Evolutionary conservation across 2,113 vertebrate genomes (phyloP).

Genomic region (Callospermophilus lateralis): DNA sequence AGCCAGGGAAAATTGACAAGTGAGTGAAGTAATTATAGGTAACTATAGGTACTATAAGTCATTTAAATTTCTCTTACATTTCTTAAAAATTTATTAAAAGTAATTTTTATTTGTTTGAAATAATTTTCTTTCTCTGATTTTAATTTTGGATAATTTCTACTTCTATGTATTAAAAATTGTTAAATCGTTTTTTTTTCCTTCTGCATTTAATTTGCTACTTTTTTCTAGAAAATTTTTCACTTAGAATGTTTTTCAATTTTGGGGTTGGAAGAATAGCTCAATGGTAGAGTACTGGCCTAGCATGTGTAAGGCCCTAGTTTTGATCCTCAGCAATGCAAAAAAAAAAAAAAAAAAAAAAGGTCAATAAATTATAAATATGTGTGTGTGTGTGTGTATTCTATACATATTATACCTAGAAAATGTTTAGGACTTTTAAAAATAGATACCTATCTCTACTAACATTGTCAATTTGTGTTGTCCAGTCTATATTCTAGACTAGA

Average conservation of each 20-base stretch:
- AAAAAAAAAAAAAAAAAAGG: too few species aligned
- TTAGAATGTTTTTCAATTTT: background rate
- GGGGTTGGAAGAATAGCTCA: too few species aligned
- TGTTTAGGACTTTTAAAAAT: background rate
- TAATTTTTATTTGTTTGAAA: background rate
- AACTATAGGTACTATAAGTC: too few species aligned
- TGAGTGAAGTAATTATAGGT: background rate
- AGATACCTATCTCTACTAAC: background rate
- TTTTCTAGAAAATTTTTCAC: background rate
- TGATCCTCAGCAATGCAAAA: background rate
- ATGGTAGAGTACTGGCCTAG: background rate
- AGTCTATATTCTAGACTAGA: background rate
- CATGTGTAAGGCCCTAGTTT: background rate
- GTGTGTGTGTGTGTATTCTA: too few species aligned
- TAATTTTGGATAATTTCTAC: slow-evolving; percentile 5
- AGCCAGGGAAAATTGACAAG: background rate
- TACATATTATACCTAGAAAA: too few species aligned
- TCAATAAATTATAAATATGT: too few species aligned
- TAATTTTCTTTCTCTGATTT: background rate
- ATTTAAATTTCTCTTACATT: background rate
- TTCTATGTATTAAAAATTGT: background rate
- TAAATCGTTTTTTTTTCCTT: background rate
- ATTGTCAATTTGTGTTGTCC: background rate
- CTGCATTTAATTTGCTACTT: background rate
- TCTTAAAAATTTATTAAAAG: background rate